A percentile compares a stretch with the other conserved stretches of the same genome.
Evolutionary conservation across 2,113 vertebrate genomes (phyloP).

Genomic region (Marmota monax): DNA sequence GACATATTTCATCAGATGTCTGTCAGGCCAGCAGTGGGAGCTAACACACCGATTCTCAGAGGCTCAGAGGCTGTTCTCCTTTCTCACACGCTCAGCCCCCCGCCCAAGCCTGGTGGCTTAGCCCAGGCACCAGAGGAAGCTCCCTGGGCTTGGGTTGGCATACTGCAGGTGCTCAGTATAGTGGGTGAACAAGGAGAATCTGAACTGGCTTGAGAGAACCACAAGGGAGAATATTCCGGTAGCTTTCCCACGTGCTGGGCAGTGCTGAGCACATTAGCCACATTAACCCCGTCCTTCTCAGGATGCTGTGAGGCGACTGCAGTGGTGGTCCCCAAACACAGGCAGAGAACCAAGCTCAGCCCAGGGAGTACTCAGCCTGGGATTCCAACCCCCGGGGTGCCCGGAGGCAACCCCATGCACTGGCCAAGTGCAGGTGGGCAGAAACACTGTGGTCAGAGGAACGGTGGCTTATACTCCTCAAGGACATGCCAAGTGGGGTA

Average conservation of each 20-base stretch:
- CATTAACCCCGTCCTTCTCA: not conserved
- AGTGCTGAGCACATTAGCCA: not conserved
- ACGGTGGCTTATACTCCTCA: not conserved
- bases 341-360: not conserved
- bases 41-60: constrained; percentile 72
- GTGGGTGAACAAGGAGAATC: not conserved
- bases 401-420: not conserved
- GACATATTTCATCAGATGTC: constrained; percentile 77
- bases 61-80: constrained; percentile 12
- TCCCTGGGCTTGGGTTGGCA: not conserved
- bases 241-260: not conserved
- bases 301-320: not conserved
- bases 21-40: constrained; percentile 83
- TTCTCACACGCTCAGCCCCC: not conserved
- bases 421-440: not conserved
- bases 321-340: not conserved
- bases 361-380: not conserved
- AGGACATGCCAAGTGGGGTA: fast-evolving
- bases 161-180: not conserved
- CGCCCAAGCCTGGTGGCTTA: not conserved
- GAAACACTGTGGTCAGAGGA: not conserved
- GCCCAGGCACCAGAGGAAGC: not conserved
- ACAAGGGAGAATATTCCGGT: not conserved
- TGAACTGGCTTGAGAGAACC: not conserved
- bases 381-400: not conserved